These are phyloP conservation scores for Drosophila suboccidentalis DNA, from an alignment of 2,888 invertebrate species.

Conservation along the genomic window DNA sequence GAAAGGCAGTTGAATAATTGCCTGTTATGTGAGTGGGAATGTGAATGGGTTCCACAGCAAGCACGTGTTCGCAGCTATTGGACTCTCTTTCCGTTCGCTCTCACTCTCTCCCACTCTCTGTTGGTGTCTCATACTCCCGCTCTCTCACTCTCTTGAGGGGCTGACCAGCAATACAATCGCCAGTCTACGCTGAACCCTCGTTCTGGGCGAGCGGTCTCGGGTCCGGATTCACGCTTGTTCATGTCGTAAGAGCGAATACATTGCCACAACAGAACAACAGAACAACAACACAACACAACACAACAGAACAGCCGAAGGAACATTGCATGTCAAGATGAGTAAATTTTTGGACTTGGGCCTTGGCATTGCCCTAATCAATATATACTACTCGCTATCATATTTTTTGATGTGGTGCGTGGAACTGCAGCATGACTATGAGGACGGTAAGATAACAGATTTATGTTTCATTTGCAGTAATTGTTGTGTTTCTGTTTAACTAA, in stretches of 20 bases:
- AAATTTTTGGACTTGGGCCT: constrained; percentile 56
- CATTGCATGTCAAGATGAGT: constrained; percentile 38
- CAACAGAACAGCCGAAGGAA: neutral
- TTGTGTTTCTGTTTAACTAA: neutral
- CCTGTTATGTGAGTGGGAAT: constrained; percentile 1
- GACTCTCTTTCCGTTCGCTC: constrained; percentile 7
- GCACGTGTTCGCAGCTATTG: constrained; percentile 29
- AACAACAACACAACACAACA: no score
- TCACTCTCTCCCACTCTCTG: constrained; percentile 14
- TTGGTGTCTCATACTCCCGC: constrained; percentile 5
- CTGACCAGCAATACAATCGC: constrained; percentile 42
- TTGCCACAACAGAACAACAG: neutral
- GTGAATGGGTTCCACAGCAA: constrained; percentile 30
- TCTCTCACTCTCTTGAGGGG: constrained; percentile 27
- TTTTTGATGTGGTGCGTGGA: constrained; percentile 57
- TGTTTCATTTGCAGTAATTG: constrained; percentile 18
- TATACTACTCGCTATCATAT: constrained; percentile 53
- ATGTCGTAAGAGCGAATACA: constrained; percentile 21
- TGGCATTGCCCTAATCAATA: constrained; percentile 54
- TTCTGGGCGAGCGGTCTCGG: constrained; percentile 64
- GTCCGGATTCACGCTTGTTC: constrained; percentile 41
- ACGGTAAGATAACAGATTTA: constrained; percentile 30
- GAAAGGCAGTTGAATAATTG: neutral
- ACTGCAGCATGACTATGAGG: constrained; percentile 21
- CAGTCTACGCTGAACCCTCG: constrained; percentile 66